These are phyloP conservation scores for Microhierax caerulescens DNA, from an alignment of 2,797 vertebrate genomes.

Conservation along the genomic window DNA sequence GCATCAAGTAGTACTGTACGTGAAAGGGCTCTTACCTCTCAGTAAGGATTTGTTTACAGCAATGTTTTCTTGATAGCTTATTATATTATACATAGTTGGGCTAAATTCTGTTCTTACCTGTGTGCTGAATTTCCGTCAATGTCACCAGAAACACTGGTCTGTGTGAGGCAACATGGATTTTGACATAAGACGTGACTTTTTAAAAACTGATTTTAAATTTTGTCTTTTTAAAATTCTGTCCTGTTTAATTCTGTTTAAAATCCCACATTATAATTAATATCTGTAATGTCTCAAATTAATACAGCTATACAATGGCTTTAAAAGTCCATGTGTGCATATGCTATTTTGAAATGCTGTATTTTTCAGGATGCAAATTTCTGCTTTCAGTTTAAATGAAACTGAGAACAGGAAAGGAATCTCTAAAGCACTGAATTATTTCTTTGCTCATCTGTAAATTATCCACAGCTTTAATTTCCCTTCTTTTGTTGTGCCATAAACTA, in stretches of 20 bases:
- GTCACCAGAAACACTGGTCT: conserved; percentile 6
- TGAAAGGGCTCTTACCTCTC: conserved; percentile 68
- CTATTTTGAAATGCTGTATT: conserved; percentile 9
- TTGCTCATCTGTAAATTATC: conserved; percentile 11
- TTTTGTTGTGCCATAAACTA: conserved; percentile 68
- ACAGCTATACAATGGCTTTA: neutral
- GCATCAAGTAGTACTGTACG: conserved; percentile 50
- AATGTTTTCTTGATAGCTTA: conserved; percentile 41
- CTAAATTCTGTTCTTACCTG: conserved; percentile 12
- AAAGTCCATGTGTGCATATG: neutral
- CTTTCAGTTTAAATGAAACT: conserved; percentile 53
- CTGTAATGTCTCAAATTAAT: neutral
- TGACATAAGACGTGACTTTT: neutral
- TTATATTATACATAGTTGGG: neutral
- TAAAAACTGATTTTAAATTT: conserved; percentile 32
- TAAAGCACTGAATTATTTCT: conserved; percentile 52
- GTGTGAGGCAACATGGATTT: neutral
- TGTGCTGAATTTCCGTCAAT: neutral
- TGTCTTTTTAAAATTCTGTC: neutral
- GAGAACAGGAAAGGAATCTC: conserved; percentile 51
- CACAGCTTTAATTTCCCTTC: conserved; percentile 8
- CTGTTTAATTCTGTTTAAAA: too few species aligned
- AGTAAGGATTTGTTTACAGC: conserved; percentile 62
- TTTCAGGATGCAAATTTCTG: conserved; percentile 34
- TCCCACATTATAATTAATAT: neutral